Conservation (phyloP, 1,140 invertebrate genomes). For the Ditylenchus dipsaci region DNA sequence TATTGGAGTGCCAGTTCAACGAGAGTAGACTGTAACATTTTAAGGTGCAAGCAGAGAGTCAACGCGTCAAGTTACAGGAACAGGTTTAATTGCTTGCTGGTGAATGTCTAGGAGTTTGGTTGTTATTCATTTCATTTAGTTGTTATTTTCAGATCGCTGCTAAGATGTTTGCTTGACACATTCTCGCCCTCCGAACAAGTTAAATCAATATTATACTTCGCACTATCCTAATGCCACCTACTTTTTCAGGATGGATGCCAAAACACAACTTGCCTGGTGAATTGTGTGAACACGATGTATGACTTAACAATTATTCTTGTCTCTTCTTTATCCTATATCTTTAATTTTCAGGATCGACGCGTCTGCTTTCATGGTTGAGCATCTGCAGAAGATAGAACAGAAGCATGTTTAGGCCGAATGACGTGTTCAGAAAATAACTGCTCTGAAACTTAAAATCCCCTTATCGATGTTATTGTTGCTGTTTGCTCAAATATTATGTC, state of each 20-base stretch:
- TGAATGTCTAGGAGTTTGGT: too few species aligned
- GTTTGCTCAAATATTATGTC: too few species aligned
- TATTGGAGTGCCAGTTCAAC: too few species aligned
- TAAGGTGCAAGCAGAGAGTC: constrained; percentile 25
- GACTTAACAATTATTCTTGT: too few species aligned
- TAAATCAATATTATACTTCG: constrained; percentile 23
- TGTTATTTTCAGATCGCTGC: constrained; percentile 32
- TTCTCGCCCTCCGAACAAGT: constrained; percentile 46
- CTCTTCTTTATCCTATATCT: too few species aligned
- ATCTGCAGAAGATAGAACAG: constrained; percentile 44
- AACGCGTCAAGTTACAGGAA: constrained; percentile 26
- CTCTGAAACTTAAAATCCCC: too few species aligned
- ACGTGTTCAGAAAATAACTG: too few species aligned
- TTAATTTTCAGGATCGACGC: constrained; percentile 39
- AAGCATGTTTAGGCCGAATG: neutral
- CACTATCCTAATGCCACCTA: neutral
- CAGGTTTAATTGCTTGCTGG: constrained; percentile 12
- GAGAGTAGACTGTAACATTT: too few species aligned
- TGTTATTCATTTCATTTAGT: constrained; percentile 1
- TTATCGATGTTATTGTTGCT: too few species aligned
- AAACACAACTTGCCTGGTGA: constrained; percentile 36
- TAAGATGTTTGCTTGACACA: constrained; percentile 55
- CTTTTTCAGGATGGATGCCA: constrained; percentile 15
- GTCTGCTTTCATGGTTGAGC: constrained; percentile 55
- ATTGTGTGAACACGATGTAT: constrained; percentile 57